A percentile compares a stretch with the other conserved stretches of the same genome.
Evolutionary conservation across 2,113 vertebrate genomes (phyloP).

Genomic region (Felis chaus): DNA sequence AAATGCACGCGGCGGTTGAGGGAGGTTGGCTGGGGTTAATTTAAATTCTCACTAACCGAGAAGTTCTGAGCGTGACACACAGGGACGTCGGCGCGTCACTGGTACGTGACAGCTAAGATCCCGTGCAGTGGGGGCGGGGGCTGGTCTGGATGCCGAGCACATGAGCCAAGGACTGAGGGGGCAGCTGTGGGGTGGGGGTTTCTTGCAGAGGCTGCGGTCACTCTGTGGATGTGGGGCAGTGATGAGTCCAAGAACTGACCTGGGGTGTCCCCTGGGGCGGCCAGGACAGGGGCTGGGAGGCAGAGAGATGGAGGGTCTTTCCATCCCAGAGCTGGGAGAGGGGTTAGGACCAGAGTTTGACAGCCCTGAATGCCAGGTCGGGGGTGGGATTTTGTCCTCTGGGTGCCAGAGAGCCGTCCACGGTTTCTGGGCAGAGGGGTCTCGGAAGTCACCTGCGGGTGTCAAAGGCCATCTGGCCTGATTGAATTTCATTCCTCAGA

Average conservation of each 20-base stretch:
- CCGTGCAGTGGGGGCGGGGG: rapidly evolving
- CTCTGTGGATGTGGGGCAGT: neutral
- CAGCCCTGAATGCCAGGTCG: rapidly evolving
- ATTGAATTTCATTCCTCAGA: neutral
- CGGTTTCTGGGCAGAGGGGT: too few species aligned
- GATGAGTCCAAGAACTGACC: rapidly evolving
- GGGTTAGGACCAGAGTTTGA: neutral
- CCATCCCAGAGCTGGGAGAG: too few species aligned
- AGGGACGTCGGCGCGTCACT: rapidly evolving
- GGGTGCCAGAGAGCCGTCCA: rapidly evolving
- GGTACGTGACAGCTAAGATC: neutral
- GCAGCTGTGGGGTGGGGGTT: neutral
- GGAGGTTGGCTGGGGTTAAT: neutral
- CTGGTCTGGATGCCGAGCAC: neutral
- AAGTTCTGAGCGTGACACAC: neutral
- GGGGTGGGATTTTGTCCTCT: rapidly evolving
- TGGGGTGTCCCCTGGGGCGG: neutral
- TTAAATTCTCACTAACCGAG: neutral
- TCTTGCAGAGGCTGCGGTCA: neutral
- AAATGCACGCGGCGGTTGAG: rapidly evolving
- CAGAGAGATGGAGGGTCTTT: too few species aligned
- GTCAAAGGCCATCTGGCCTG: neutral
- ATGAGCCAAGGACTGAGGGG: neutral
- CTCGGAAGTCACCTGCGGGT: rapidly evolving
- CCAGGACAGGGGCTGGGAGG: neutral